Evolutionary conservation across 2,888 invertebrate species (phyloP).

Genomic region (Odontothrips loti): DNA sequence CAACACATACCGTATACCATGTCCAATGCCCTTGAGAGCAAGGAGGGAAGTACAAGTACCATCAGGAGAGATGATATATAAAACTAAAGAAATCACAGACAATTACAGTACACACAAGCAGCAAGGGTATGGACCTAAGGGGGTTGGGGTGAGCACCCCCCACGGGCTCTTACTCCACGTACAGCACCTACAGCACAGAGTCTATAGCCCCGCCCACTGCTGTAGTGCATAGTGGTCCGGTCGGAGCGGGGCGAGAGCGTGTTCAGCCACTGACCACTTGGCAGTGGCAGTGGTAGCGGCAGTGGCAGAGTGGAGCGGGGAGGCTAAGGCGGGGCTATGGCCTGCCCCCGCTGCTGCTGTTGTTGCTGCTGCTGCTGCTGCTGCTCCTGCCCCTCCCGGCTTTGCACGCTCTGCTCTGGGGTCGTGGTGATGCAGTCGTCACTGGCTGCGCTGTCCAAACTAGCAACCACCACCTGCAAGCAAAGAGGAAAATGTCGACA

Average conservation of each 20-base stretch:
- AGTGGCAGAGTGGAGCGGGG: background rate
- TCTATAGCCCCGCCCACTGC: no score
- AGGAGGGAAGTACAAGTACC: no score
- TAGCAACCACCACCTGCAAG: background rate
- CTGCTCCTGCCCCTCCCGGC: background rate
- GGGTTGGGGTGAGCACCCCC: no score
- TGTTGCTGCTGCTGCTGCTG: background rate
- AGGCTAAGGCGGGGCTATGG: background rate
- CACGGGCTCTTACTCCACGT: no score
- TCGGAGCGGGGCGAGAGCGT: background rate
- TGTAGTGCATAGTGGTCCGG: background rate
- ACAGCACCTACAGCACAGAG: no score
- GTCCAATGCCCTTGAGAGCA: no score
- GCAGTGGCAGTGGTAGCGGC: background rate
- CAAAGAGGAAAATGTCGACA: no score
- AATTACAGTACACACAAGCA: no score
- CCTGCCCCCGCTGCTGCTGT: background rate
- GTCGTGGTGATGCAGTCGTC: constrained; percentile 11
- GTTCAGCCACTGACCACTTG: background rate
- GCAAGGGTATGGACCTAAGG: no score
- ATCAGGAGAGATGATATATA: no score
- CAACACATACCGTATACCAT: no score
- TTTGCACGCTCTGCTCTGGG: background rate
- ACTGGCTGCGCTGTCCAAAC: background rate
- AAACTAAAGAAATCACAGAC: no score